Evolutionary conservation across 2,113 vertebrate species (phyloP), one percentile per base, ranked within the genome.

Genomic region (Pogona vitticeps): DNA sequence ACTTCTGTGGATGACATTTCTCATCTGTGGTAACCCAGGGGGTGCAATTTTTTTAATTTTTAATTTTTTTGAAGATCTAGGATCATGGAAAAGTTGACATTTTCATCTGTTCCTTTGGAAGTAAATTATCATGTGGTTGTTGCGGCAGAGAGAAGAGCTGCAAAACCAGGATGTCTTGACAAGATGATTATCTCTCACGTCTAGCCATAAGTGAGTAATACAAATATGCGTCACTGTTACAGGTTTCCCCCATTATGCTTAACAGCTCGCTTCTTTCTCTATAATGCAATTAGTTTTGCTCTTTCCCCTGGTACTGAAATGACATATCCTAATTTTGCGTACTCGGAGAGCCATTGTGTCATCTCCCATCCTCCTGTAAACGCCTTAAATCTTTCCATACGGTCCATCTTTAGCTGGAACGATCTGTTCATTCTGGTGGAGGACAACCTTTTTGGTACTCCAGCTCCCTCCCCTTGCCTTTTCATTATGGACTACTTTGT

Each of bases 361-460:
- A 88, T 93, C 93, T 56, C 65, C 86, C 94, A 90, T 86, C 71
- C 87, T 81, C 82, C 82, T 38, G 21, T 83, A 80, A 91, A 93
- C 90, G 46, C 21, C 88, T 70, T 97, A 96, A 97, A 94, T 95
- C 92, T 73, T 79, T 92, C 96, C 97, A 97, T 97, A 97, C 97
- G 97, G 95, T 92, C 90, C 90, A 78, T 72, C 90, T 95, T 94
- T 76, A 80, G 95, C 96, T 96, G 95, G 92, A 93, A 87, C 95
- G 93, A 94, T 87, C 90, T 73, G 90, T 92, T 87, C 88, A 90
- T 91, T 90, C 92, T 56, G 33, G 88, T 75, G 26, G 87, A 94
- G 89, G 21, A 88, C 92, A 94, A 90, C 90, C 78, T 91, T 89
- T 91, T 84, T 77, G 84, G 92, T 95, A 90, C 26, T 40, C 42